phyloP scores from a whole-genome alignment of 2,113 vertebrate genomes.

The Macquaria australasica region DNA sequence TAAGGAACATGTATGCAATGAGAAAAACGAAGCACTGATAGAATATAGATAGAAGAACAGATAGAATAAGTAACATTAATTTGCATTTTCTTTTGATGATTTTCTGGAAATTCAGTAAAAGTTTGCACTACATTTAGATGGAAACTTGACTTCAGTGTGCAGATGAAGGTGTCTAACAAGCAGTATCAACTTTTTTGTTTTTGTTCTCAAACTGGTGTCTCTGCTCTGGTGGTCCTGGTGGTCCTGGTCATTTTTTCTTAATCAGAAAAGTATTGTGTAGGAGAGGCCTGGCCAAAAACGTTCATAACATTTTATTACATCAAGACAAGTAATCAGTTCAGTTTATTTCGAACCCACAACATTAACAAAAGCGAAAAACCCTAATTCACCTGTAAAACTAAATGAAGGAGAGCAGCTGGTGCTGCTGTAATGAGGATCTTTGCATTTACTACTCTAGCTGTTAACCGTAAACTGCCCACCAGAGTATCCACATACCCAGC shows the following conservation, averaged over 20 bases:
- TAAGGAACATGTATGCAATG: too few relatives aligned
- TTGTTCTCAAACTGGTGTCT: neutral
- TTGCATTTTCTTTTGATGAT: too few relatives aligned
- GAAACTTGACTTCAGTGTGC: neutral
- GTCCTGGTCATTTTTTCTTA: too few relatives aligned
- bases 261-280: neutral
- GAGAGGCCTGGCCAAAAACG: neutral
- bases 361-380: neutral
- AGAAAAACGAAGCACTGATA: too few relatives aligned
- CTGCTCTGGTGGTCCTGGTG: neutral
- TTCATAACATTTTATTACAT: neutral
- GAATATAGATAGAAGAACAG: too few relatives aligned
- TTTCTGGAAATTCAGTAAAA: neutral
- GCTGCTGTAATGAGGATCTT: conserved; percentile 54
- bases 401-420: conserved; percentile 27
- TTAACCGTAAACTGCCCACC: conserved; percentile 60
- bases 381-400: conserved; percentile 39
- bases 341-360: conserved; percentile 9
- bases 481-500: conserved; percentile 42
- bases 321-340: neutral
- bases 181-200: neutral
- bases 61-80: too few relatives aligned
- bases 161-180: neutral
- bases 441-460: conserved; percentile 52
- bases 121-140: neutral